Conservation (phyloP, 2,113 vertebrate species). For the Abramis brama region DNA sequence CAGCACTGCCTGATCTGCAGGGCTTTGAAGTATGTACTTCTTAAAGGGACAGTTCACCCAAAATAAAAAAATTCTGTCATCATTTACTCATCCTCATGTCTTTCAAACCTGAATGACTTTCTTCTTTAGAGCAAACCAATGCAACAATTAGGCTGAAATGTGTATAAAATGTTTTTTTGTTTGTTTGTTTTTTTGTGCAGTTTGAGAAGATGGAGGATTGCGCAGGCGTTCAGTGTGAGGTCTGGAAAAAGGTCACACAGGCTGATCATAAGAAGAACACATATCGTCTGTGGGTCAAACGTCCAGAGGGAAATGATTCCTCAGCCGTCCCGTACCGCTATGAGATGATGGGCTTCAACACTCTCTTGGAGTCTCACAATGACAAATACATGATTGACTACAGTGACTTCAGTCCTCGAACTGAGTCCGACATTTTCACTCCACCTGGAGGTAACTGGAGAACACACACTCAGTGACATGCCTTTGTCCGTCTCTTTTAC, state of each 20-base stretch:
- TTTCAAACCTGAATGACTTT: background rate
- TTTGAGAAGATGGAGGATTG: conserved; percentile 79
- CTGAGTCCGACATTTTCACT: conserved; percentile 67
- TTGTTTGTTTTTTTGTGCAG: conserved; percentile 51
- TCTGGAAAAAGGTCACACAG: conserved; percentile 78
- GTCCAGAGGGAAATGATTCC: conserved; percentile 56
- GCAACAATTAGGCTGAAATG: too few relatives aligned
- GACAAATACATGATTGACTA: conserved; percentile 83
- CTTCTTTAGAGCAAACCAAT: background rate
- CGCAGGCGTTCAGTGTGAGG: conserved; percentile 73
- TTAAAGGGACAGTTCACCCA: background rate
- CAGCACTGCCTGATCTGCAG: conserved; percentile 67
- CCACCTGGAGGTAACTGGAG: conserved; percentile 73
- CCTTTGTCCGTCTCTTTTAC: background rate
- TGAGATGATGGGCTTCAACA: conserved; percentile 83
- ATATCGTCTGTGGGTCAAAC: conserved; percentile 81
- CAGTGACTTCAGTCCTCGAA: conserved; percentile 70
- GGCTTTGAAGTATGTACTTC: conserved; percentile 75
- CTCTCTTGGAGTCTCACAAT: conserved; percentile 80
- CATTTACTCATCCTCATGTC: background rate
- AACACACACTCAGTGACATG: background rate
- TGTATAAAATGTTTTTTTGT: background rate
- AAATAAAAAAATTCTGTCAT: background rate
- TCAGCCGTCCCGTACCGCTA: conserved; percentile 73
- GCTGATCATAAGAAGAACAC: conserved; percentile 77